Conservation (phyloP, 2,113 vertebrate genomes). For the Gadus chalcogrammus region DNA sequence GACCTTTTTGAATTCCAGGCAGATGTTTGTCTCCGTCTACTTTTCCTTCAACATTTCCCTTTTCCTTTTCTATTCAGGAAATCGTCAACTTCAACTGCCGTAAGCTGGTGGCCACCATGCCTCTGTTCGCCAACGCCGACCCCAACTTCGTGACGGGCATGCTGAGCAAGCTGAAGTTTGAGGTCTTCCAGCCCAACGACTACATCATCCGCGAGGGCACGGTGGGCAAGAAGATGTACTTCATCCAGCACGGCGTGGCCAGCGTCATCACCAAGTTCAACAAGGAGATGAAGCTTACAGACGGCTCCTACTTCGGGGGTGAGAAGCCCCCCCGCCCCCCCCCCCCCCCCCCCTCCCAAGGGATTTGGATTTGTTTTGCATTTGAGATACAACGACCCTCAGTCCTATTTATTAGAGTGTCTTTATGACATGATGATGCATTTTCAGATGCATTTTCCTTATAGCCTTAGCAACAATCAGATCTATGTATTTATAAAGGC, state of each 20-base stretch:
- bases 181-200: slow-evolving; percentile 97
- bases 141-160: slow-evolving; percentile 98
- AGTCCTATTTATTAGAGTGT: too few species aligned
- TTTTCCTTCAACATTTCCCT: slow-evolving; percentile 8
- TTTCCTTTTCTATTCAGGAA: slow-evolving; percentile 73
- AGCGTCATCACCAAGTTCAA: slow-evolving; percentile 97
- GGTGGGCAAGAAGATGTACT: slow-evolving; percentile 99
- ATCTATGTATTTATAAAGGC: too few species aligned
- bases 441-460: too few species aligned
- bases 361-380: not conserved
- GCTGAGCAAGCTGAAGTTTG: slow-evolving; percentile 95
- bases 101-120: slow-evolving; percentile 97
- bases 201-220: slow-evolving; percentile 97
- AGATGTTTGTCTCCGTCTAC: not conserved
- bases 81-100: slow-evolving; percentile 98
- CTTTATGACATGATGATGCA: too few species aligned
- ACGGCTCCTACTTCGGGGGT: slow-evolving; percentile 99
- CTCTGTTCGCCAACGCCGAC: slow-evolving; percentile 95
- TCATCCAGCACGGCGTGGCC: slow-evolving; percentile 95
- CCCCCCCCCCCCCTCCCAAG: not conserved
- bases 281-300: slow-evolving; percentile 96
- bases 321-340: slow-evolving; percentile 39
- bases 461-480: too few species aligned
- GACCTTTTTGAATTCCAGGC: too few species aligned
- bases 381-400: not conserved